phyloP scores from a whole-genome alignment of 2,888 invertebrate species.

The Lucinisca nassula region DNA sequence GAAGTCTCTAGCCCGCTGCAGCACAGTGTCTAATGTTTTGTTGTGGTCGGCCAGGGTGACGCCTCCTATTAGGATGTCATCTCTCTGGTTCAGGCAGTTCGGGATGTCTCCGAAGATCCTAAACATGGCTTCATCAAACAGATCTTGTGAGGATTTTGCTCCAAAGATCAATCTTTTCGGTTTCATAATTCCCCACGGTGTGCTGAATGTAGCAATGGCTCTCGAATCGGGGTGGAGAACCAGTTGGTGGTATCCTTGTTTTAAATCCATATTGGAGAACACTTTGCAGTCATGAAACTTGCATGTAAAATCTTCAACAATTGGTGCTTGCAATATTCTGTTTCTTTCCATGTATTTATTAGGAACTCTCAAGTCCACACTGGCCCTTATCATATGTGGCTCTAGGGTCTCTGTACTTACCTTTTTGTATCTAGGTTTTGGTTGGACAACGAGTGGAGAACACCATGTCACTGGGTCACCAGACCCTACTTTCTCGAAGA shows the following conservation, averaged over 20 bases:
- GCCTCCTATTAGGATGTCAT: constrained; percentile 13
- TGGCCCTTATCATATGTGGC: background rate
- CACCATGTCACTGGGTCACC: constrained; percentile 13
- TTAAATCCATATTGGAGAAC: constrained; percentile 9
- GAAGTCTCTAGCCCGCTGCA: constrained; percentile 38
- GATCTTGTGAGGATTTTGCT: too few relatives aligned
- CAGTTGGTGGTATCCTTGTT: background rate
- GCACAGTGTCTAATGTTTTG: too few relatives aligned
- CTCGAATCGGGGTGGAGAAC: background rate
- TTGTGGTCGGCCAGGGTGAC: background rate
- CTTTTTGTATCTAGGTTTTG: background rate
- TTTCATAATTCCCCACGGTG: constrained; percentile 22
- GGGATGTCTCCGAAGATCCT: constrained; percentile 24
- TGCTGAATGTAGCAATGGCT: background rate
- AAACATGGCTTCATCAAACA: too few relatives aligned
- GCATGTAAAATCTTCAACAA: constrained; percentile 43
- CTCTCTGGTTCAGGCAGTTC: constrained; percentile 11
- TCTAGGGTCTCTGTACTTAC: background rate
- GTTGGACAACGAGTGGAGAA: constrained; percentile 8
- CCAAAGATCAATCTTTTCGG: too few relatives aligned
- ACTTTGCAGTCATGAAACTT: constrained; percentile 17
- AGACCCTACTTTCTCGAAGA: background rate
- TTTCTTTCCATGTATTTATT: constrained; percentile 20
- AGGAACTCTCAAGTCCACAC: background rate
- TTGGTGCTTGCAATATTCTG: constrained; percentile 36